These are phyloP conservation scores for Thera obeliscata DNA, from an alignment of 2,888 invertebrate species.

Conservation along the genomic window DNA sequence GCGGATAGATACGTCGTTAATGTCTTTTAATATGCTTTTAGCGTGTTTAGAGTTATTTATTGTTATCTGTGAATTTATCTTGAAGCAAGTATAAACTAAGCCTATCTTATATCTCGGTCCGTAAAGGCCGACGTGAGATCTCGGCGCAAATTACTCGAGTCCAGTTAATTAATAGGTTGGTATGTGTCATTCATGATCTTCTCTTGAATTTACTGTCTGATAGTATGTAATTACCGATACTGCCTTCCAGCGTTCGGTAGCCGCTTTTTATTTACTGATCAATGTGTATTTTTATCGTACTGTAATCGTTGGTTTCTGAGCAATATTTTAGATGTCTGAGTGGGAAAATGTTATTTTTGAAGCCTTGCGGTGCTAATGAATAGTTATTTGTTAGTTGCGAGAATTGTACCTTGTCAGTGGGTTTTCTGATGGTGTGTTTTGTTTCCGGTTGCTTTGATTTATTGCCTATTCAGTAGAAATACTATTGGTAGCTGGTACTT, in stretches of 20 bases:
- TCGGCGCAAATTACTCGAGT: constrained; percentile 34
- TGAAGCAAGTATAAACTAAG: constrained; percentile 19
- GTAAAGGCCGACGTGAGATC: constrained; percentile 17
- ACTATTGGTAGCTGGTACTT: too few species aligned
- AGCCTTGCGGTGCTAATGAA: constrained; percentile 29
- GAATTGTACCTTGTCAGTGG: constrained; percentile 24
- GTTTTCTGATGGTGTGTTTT: constrained; percentile 32
- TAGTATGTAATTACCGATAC: constrained; percentile 42
- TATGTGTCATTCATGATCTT: constrained; percentile 43
- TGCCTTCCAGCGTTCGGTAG: constrained; percentile 45
- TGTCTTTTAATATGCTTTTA: constrained; percentile 58
- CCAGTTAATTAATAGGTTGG: constrained; percentile 40
- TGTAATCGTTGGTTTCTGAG: constrained; percentile 37
- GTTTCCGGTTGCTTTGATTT: constrained; percentile 36
- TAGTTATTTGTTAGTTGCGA: constrained; percentile 32
- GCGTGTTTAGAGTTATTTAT: constrained; percentile 42
- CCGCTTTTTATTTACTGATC: constrained; percentile 40
- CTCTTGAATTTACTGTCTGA: constrained; percentile 40
- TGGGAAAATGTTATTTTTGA: constrained; percentile 39
- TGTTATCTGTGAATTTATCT: constrained; percentile 29
- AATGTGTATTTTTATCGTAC: constrained; percentile 41
- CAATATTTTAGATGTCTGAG: constrained; percentile 38
- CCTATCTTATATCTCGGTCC: constrained; percentile 26
- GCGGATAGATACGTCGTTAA: constrained; percentile 55
- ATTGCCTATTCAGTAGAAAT: constrained; percentile 7